phyloP scores from a whole-genome alignment of 2,113 vertebrate species.

The Tetraodon nigroviridis region DNA sequence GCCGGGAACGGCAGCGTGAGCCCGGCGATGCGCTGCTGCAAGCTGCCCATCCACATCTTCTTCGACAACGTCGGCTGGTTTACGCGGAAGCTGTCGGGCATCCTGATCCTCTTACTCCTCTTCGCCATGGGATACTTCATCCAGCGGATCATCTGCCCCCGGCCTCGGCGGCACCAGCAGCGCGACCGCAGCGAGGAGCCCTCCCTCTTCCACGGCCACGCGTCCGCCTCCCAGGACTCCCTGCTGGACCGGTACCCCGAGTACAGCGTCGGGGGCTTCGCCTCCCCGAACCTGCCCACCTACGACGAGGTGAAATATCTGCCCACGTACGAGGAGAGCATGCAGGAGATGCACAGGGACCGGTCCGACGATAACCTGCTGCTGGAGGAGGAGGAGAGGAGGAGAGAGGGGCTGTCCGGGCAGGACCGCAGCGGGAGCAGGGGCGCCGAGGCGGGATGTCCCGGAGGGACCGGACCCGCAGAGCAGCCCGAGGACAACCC shows the following conservation, averaged over 20 bases:
- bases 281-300: slow-evolving; percentile 80
- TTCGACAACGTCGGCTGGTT: slow-evolving; percentile 87
- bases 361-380: slow-evolving; percentile 68
- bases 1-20: slow-evolving; percentile 70
- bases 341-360: slow-evolving; percentile 78
- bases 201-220: slow-evolving; percentile 73
- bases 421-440: slow-evolving; percentile 37
- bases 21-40: slow-evolving; percentile 77
- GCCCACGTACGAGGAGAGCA: slow-evolving; percentile 91
- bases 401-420: slow-evolving; percentile 27
- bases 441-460: slow-evolving; percentile 52
- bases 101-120: slow-evolving; percentile 85
- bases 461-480: slow-evolving; percentile 46
- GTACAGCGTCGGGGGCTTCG: slow-evolving; percentile 64
- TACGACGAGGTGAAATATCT: slow-evolving; percentile 93
- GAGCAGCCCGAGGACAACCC: slow-evolving; percentile 54
- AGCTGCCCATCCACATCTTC: slow-evolving; percentile 80
- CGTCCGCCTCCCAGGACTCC: slow-evolving; percentile 81
- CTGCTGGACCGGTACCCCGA: slow-evolving; percentile 76
- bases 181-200: slow-evolving; percentile 71
- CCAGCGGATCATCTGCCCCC: slow-evolving; percentile 88
- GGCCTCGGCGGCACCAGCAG: slow-evolving; percentile 76
- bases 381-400: slow-evolving; percentile 31
- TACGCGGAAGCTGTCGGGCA: slow-evolving; percentile 85
- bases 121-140: slow-evolving; percentile 92